These are phyloP conservation scores for Drosophila dives DNA, from an alignment of 2,888 invertebrate genomes.

Conservation along the genomic window DNA sequence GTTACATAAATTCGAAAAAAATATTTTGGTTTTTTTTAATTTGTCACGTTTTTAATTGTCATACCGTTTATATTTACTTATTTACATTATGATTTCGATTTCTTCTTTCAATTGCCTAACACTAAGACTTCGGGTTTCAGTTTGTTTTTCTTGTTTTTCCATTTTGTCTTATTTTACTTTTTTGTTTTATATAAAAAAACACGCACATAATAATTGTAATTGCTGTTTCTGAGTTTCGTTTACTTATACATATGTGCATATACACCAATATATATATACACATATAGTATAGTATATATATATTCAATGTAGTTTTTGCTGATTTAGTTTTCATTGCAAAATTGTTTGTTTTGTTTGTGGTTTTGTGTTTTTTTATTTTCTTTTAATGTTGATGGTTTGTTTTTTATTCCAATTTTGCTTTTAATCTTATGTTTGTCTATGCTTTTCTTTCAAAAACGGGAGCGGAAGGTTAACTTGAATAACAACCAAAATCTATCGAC, in stretches of 20 bases:
- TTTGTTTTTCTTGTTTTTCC: conserved; percentile 26
- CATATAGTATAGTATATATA: conserved; percentile 9
- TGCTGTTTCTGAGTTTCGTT: conserved; percentile 22
- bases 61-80: conserved; percentile 82
- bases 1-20: conserved; percentile 2
- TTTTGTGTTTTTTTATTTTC: conserved; percentile 10
- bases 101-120: conserved; percentile 36
- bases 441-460: conserved; percentile 13
- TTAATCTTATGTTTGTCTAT: conserved; percentile 11
- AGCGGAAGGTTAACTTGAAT: conserved; percentile 46
- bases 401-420: not conserved
- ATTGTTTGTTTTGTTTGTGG: conserved; percentile 14
- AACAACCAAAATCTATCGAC: conserved; percentile 38
- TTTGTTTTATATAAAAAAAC: conserved; percentile 37
- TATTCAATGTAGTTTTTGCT: conserved; percentile 11
- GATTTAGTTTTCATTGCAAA: conserved; percentile 17
- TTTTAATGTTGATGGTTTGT: not conserved
- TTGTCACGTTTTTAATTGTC: conserved; percentile 64
- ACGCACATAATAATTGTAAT: conserved; percentile 43
- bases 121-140: conserved; percentile 49
- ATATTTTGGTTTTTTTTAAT: conserved; percentile 1
- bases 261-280: conserved; percentile 30
- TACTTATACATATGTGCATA: not conserved
- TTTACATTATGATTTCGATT: conserved; percentile 69
- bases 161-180: conserved; percentile 27